A percentile compares a stretch with the other conserved stretches of the same genome.
These are phyloP conservation scores for Pelusios castaneus DNA, from an alignment of 2,113 vertebrate species.

Conservation along the genomic window DNA sequence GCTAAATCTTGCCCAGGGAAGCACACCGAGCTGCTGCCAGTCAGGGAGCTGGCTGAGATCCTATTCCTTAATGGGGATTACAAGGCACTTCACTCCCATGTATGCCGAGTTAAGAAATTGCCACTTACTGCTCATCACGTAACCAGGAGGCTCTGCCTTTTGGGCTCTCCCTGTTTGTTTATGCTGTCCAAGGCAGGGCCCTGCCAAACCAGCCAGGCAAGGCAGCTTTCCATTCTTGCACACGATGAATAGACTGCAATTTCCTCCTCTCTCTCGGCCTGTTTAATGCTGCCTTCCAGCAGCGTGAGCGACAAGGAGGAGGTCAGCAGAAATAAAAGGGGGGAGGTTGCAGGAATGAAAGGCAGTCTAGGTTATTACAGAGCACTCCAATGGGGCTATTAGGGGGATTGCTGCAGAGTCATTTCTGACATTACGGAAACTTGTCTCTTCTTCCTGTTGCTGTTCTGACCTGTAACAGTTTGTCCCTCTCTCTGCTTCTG, in stretches of 20 bases:
- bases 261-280: not conserved
- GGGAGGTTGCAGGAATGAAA: not conserved
- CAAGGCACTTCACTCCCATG: not conserved
- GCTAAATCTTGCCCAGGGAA: not conserved
- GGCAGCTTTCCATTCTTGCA: rapidly evolving
- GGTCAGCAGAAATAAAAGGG: not conserved
- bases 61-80: not conserved
- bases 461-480: not conserved
- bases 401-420: not conserved
- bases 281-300: not conserved
- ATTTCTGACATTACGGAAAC: not conserved
- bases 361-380: not conserved
- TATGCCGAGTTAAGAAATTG: not conserved
- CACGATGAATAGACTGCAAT: rapidly evolving
- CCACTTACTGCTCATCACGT: not conserved
- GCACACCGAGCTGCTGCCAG: not conserved
- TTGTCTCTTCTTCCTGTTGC: not conserved
- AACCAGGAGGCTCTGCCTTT: not conserved
- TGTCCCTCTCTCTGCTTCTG: not conserved
- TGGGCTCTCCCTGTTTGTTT: not conserved
- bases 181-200: not conserved
- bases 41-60: not conserved
- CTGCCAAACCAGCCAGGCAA: not conserved
- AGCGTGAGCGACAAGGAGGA: not conserved
- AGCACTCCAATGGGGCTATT: not conserved